Conservation (phyloP, 2,797 vertebrate species). For the Fratercula arctica region DNA sequence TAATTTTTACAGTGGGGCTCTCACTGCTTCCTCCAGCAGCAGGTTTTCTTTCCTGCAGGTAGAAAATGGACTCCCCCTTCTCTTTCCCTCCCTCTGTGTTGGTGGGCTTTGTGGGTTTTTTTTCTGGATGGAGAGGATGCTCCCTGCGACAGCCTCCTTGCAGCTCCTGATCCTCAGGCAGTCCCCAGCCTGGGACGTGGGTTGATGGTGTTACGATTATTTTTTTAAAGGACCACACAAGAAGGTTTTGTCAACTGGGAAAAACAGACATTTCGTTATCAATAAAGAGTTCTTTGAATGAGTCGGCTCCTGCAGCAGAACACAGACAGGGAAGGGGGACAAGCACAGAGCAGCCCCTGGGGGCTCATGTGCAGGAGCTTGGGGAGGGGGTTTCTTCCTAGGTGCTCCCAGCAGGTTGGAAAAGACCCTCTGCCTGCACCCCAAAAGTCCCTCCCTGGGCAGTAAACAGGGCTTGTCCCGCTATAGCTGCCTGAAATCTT, state of each 20-base stretch:
- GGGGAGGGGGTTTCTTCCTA: neutral
- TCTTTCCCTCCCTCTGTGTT: slow-evolving; percentile 10
- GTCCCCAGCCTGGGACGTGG: neutral
- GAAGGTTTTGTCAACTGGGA: slow-evolving; percentile 67
- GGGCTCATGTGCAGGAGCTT: neutral
- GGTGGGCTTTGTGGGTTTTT: neutral
- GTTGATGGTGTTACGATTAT: neutral
- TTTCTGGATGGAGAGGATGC: neutral
- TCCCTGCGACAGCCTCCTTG: neutral
- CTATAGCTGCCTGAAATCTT: slow-evolving; percentile 56
- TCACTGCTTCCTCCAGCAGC: neutral
- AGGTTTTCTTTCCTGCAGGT: slow-evolving; percentile 25
- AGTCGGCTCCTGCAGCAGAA: neutral
- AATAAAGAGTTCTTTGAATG: slow-evolving; percentile 80
- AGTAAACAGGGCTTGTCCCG: neutral
- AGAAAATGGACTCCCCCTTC: slow-evolving; percentile 4
- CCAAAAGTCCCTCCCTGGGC: neutral
- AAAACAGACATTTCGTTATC: slow-evolving; percentile 62
- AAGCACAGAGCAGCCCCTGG: fast-evolving
- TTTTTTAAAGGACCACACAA: slow-evolving; percentile 77
- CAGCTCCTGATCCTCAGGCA: neutral
- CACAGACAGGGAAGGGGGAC: fast-evolving
- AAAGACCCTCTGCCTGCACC: neutral
- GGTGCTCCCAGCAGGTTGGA: neutral
- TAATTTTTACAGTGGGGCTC: slow-evolving; percentile 15